Evolutionary conservation across 2,113 vertebrate species (phyloP).

Genomic region (Oxygymnocypris stewartii): DNA sequence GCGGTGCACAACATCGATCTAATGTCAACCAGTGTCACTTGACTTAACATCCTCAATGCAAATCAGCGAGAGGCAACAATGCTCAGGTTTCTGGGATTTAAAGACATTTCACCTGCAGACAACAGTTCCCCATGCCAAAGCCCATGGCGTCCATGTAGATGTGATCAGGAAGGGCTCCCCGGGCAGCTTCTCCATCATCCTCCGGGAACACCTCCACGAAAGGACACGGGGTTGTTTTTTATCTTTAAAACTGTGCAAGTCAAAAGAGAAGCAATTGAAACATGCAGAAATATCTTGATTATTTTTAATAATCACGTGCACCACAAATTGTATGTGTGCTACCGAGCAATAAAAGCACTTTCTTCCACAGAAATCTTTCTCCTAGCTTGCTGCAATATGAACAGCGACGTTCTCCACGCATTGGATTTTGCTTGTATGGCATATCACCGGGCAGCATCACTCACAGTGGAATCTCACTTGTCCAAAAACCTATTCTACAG

Average conservation of each 20-base stretch:
- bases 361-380: neutral
- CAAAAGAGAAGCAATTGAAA: neutral
- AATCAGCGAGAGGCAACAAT: neutral
- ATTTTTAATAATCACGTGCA: too few relatives aligned
- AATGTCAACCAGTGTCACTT: neutral
- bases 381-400: neutral
- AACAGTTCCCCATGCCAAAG: conserved; percentile 98
- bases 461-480: neutral
- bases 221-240: conserved; percentile 84
- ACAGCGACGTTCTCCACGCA: neutral
- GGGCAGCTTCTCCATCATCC: conserved; percentile 85
- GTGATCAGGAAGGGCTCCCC: conserved; percentile 84
- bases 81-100: neutral
- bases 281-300: neutral
- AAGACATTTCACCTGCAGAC: conserved; percentile 85
- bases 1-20: neutral
- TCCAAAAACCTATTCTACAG: neutral
- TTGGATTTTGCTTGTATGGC: neutral
- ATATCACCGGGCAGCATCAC: neutral
- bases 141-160: conserved; percentile 99
- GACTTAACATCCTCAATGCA: neutral
- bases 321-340: neutral
- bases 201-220: conserved; percentile 89
- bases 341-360: neutral
- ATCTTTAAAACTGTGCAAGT: conserved; percentile 88